Evolutionary conservation across 1,140 invertebrate species (phyloP).

Genomic region (Conus ventricosus): DNA sequence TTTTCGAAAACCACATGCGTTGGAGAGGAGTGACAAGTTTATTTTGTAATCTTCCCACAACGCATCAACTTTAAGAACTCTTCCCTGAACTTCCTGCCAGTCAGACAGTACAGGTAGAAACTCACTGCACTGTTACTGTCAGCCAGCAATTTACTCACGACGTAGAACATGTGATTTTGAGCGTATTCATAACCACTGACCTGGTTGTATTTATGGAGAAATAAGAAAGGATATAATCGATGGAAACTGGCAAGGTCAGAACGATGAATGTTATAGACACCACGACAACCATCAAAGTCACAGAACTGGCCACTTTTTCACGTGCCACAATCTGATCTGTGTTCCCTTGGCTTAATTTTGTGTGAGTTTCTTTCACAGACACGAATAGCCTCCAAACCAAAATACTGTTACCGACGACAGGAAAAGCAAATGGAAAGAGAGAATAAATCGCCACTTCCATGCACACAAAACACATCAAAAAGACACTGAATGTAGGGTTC

Average conservation of each 20-base stretch:
- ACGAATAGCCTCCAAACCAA: neutral
- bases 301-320: neutral
- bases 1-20: no score
- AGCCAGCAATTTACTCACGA: no score
- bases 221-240: neutral
- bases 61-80: no score
- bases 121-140: no score
- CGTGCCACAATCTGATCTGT: neutral
- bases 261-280: neutral
- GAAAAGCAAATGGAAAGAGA: neutral
- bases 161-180: no score
- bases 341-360: neutral
- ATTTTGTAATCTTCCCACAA: no score
- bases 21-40: no score
- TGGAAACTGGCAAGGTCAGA: neutral
- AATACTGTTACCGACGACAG: neutral
- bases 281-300: neutral
- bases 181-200: no score
- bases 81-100: no score
- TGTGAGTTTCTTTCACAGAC: neutral
- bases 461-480: neutral
- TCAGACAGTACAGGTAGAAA: no score
- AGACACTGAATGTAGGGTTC: neutral
- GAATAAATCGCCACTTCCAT: neutral
- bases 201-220: no score